These are phyloP conservation scores for Papilio dardanus DNA, from an alignment of 1,140 invertebrate species.

Conservation along the genomic window DNA sequence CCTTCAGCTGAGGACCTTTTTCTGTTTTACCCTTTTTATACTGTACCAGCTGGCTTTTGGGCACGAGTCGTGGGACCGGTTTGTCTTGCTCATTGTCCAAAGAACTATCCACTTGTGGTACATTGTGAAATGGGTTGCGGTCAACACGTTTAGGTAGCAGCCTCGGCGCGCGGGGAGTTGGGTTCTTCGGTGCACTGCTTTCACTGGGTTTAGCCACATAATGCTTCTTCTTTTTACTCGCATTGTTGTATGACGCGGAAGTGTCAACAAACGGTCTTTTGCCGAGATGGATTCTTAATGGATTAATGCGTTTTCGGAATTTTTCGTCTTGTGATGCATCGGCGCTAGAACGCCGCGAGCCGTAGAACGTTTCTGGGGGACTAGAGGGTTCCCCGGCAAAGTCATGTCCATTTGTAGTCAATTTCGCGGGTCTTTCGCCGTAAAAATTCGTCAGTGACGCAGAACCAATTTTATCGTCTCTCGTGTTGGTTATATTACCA, in stretches of 20 bases:
- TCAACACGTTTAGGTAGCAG: constrained; percentile 68
- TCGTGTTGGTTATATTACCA: constrained; percentile 74
- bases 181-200: constrained; percentile 52
- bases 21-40: constrained; percentile 75
- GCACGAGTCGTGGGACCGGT: constrained; percentile 74
- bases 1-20: constrained; percentile 72
- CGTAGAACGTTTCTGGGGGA: constrained; percentile 55
- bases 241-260: constrained; percentile 59
- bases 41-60: constrained; percentile 74
- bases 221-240: constrained; percentile 66
- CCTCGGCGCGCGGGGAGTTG: constrained; percentile 65
- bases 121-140: constrained; percentile 67
- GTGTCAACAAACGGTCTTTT: constrained; percentile 76
- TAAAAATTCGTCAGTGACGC: constrained; percentile 65
- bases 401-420: constrained; percentile 73
- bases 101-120: constrained; percentile 54
- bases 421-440: constrained; percentile 61
- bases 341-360: constrained; percentile 51
- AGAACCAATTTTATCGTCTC: constrained; percentile 69
- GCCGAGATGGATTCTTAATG: constrained; percentile 74
- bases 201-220: constrained; percentile 64
- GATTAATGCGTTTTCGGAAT: constrained; percentile 70
- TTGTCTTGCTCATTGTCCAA: constrained; percentile 68
- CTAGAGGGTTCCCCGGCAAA: constrained; percentile 62
- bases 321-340: constrained; percentile 63